phyloP scores from a whole-genome alignment of 2,888 invertebrate species.

The Caenorhabditis zanzibari region DNA sequence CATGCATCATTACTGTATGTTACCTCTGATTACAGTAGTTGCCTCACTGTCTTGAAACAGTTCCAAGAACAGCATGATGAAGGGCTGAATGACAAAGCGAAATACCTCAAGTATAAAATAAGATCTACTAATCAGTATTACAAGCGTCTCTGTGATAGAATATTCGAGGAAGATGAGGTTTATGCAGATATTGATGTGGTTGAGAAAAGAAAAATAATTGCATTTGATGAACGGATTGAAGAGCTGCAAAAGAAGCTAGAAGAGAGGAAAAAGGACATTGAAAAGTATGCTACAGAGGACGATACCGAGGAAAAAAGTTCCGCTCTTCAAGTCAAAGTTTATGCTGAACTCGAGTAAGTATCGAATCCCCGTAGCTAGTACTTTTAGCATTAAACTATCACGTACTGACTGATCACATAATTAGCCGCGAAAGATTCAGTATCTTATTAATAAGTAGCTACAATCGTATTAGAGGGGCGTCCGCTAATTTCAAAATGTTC shows the following conservation, averaged over 20 bases:
- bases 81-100: slow-evolving; percentile 58
- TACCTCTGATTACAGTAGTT: slow-evolving; percentile 50
- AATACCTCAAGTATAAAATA: slow-evolving; percentile 65
- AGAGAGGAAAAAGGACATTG: slow-evolving; percentile 6
- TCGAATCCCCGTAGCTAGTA: background rate
- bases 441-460: no score
- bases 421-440: no score
- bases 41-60: slow-evolving; percentile 44
- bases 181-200: slow-evolving; percentile 50
- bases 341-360: slow-evolving; percentile 55
- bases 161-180: slow-evolving; percentile 68
- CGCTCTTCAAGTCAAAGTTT: slow-evolving; percentile 40
- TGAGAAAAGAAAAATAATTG: slow-evolving; percentile 51
- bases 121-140: slow-evolving; percentile 62
- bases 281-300: background rate
- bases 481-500: no score
- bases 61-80: slow-evolving; percentile 50
- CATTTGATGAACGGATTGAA: slow-evolving; percentile 55
- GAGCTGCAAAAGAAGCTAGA: slow-evolving; percentile 30
- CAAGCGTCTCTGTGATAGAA: slow-evolving; percentile 57
- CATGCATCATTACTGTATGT: slow-evolving; percentile 63
- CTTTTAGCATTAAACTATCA: no score
- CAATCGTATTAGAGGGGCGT: no score
- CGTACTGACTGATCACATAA: no score
- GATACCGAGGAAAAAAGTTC: no score